Base-by-base conservation (phyloP, 1,140 invertebrate genomes). In the Drosophila ironensis region DNA sequence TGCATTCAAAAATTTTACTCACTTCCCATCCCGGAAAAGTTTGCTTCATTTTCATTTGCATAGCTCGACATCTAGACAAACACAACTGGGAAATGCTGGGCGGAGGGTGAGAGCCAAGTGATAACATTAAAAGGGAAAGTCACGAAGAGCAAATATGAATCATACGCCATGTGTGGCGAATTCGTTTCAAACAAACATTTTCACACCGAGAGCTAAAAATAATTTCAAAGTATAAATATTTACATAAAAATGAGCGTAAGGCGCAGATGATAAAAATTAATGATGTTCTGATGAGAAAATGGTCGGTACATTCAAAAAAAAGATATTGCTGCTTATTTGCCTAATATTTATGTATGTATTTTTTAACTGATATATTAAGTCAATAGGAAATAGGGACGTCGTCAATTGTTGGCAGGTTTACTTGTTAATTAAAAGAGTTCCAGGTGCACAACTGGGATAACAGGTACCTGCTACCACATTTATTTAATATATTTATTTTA, bases 101-200 rank as follows among this genome's bases (percentile, higher is more conserved):
- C 7, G 22, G 24, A 17, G 30, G 27, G 12, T 40, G 54, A 16
- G 35, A 14, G 7, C 56, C 24, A 53, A 56, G 51, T 42, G 45
- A 57, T 61, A 70, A 41, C 70, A 72, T 77, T 56, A 84, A 86
- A 70, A 54, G 69, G 46, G 56, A 74, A 71, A 53, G 63, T 57
- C 78, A 86, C 80, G 78, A 28, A 74, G 41, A 57, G 77, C 68
- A 86, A 71, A 86, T 86, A 84, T 86, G 61, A 80, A 80, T 84
- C 80, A 86, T 86, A 70, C 74, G 69, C 74, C 78, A 84, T 84
- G 78, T 84, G 78, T 86, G 30, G 33, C 63, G 45, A 60, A 64
- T 61, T 77, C 25, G 37, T 14, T 60, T 37, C 17, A 42, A 60
- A 57, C 37, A 60, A 56, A 40, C 12, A 42, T 42, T 59, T 59